phyloP scores from a whole-genome alignment of 2,888 invertebrate species.

The Chrysodeixis includens region DNA sequence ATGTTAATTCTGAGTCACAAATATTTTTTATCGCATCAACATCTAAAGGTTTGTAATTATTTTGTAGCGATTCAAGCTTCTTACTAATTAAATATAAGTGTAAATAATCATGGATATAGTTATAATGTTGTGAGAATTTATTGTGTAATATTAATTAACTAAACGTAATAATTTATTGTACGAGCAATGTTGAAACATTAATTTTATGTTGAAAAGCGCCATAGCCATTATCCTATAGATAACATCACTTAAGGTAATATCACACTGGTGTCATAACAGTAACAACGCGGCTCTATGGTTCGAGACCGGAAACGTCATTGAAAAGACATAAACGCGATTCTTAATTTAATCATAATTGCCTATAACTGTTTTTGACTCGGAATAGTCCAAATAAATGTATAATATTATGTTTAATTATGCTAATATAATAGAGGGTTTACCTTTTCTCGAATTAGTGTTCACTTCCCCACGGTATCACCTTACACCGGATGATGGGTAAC shows the following conservation, averaged over 20 bases:
- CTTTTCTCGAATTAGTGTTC: constrained; percentile 69
- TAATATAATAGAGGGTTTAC: constrained; percentile 65
- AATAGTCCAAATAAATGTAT: constrained; percentile 33
- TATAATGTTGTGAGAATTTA: constrained; percentile 44
- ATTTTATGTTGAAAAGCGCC: background rate
- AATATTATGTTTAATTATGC: constrained; percentile 56
- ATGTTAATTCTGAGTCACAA: constrained; percentile 49
- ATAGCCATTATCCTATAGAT: constrained; percentile 2
- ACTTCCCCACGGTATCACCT: constrained; percentile 86
- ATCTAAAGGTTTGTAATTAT: constrained; percentile 55
- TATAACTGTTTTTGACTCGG: constrained; percentile 39
- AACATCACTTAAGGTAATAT: constrained; percentile 22
- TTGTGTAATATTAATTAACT: constrained; percentile 49
- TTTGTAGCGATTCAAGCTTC: constrained; percentile 51
- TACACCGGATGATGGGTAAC: constrained; percentile 85
- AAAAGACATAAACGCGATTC: constrained; percentile 75
- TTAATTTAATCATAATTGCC: constrained; percentile 38
- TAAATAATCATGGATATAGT: constrained; percentile 45
- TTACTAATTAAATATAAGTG: constrained; percentile 53
- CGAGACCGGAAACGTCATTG: constrained; percentile 63
- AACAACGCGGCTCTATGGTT: constrained; percentile 23
- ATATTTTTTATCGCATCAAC: constrained; percentile 49
- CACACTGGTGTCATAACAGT: constrained; percentile 8
- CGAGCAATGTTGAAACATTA: constrained; percentile 11
- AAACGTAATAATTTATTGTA: constrained; percentile 23